Percentiles rank a stretch among this genome's conserved stretches.
phyloP scores from a whole-genome alignment of 1,140 invertebrate species.

The Panonychus citri region DNA sequence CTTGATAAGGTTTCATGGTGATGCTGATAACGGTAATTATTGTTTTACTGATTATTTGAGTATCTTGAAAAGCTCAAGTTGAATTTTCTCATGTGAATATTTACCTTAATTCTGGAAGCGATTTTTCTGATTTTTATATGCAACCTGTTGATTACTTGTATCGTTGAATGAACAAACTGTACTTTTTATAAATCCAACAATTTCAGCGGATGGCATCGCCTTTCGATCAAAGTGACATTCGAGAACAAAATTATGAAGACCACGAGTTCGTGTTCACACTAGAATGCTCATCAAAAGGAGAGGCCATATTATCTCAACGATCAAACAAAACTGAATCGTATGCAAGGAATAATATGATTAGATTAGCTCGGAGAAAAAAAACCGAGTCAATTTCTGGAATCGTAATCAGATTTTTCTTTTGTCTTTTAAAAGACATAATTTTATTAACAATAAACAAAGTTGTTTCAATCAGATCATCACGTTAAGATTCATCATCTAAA shows the following conservation, averaged over 20 bases:
- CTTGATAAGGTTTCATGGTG: too few species aligned
- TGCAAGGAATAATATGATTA: too few species aligned
- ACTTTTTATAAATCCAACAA: conserved; percentile 29
- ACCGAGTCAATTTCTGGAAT: too few species aligned
- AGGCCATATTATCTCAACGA: conserved; percentile 32
- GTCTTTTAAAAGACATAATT: conserved; percentile 26
- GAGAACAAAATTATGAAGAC: conserved; percentile 21
- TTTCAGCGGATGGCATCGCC: conserved; percentile 33
- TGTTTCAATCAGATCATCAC: conserved; percentile 25
- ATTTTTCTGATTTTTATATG: background rate
- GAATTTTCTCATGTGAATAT: too few species aligned
- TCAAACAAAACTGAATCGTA: conserved; percentile 21
- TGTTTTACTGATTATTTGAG: too few species aligned
- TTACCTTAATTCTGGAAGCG: background rate
- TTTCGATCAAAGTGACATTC: conserved; percentile 36
- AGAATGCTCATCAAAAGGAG: conserved; percentile 32
- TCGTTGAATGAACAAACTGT: conserved; percentile 33
- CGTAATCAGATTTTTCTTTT: too few species aligned
- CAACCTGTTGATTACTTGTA: conserved; percentile 25
- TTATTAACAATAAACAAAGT: conserved; percentile 25
- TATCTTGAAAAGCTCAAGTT: too few species aligned
- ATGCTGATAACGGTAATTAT: too few species aligned
- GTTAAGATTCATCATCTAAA: too few species aligned
- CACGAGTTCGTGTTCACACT: conserved; percentile 29
- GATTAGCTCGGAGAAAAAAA: too few species aligned